These are phyloP conservation scores for Cryptoblepharus egeriae DNA, from an alignment of 2,797 vertebrate genomes.

Conservation along the genomic window DNA sequence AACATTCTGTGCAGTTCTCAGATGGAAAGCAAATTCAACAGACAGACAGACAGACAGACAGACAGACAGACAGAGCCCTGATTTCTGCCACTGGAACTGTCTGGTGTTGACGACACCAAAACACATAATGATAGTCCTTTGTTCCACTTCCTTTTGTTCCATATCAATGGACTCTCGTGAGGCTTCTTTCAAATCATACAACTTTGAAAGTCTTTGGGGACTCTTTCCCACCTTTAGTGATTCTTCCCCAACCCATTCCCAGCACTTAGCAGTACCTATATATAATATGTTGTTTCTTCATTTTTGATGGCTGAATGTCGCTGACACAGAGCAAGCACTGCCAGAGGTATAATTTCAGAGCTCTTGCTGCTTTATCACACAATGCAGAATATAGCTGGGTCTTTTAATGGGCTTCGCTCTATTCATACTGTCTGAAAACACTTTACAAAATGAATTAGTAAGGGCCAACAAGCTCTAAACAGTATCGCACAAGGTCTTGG, in stretches of 20 bases:
- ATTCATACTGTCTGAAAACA: slow-evolving; percentile 30
- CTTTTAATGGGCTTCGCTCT: slow-evolving; percentile 26
- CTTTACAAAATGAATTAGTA: slow-evolving; percentile 39
- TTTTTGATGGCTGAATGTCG: slow-evolving; percentile 13
- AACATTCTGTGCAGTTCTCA: too few relatives aligned
- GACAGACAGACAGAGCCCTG: neutral
- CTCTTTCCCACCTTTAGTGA: neutral
- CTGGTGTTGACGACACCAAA: neutral
- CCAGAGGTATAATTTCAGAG: neutral
- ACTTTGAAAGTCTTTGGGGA: neutral
- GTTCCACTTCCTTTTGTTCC: neutral
- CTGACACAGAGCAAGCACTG: slow-evolving; percentile 12
- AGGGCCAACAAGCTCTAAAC: slow-evolving; percentile 25
- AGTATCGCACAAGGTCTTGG: slow-evolving; percentile 9
- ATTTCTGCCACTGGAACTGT: neutral
- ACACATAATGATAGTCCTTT: neutral
- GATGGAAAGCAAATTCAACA: too few relatives aligned
- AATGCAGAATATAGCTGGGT: slow-evolving; percentile 22
- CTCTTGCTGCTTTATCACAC: slow-evolving; percentile 9
- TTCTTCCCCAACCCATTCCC: neutral
- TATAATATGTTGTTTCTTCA: slow-evolving; percentile 8
- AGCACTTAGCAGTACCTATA: slow-evolving; percentile 4
- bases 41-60: neutral
- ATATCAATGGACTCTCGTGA: slow-evolving; percentile 16
- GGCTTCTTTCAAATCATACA: slow-evolving; percentile 17